Base-by-base conservation (phyloP, 2,797 vertebrate species). In the Scolopax bukidnonensis region DNA sequence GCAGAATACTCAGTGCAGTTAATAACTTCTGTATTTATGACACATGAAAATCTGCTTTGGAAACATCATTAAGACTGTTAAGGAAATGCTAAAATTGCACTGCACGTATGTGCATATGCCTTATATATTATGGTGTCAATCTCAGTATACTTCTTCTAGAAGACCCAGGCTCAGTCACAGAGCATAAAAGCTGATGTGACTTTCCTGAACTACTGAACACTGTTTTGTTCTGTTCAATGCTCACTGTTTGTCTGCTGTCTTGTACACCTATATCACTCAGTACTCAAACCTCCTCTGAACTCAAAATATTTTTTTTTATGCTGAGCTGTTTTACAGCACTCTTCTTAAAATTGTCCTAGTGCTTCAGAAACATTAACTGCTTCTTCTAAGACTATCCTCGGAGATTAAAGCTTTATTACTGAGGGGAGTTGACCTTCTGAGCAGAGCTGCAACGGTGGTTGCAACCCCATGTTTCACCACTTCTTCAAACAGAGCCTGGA, bases 91-190 rank as follows among this genome's bases (percentile, higher is more conserved):
- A 38, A 41, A 84, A 61, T 54, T 33, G 12, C 24, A 28, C 16
- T 33, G 20, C 32, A 38, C 3, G 5, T 30, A 36, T 4, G 6
- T 28, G 30, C 11, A 51, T n/a, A 53, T 0, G 4, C 15, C n/a
- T 65, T 63, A 20, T 28, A 6, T 33, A 30, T 60, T 60, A 56
- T 64, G 28, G 16, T 24, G 51, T 11, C 24, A 67, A 4, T 13
- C 21, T 40, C 47, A 70, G 3, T 15, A 23, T 21, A 13, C 11
- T 6, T 84, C 30, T 68, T 77, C 14, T 33, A 59, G 56, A 77
- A 64, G 32, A 43, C 36, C 3, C 20, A 74, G 69, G 11, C 15
- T 67, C 14, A 47, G 28, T 27, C n/a, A 33, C 19, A 59, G n/a
- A 19, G 45, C 32, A 7, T 45, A 48, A 54, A 74, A 79, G 18